phyloP scores from a whole-genome alignment of 1,140 invertebrate species.

The Stratiolaelaps scimitus region DNA sequence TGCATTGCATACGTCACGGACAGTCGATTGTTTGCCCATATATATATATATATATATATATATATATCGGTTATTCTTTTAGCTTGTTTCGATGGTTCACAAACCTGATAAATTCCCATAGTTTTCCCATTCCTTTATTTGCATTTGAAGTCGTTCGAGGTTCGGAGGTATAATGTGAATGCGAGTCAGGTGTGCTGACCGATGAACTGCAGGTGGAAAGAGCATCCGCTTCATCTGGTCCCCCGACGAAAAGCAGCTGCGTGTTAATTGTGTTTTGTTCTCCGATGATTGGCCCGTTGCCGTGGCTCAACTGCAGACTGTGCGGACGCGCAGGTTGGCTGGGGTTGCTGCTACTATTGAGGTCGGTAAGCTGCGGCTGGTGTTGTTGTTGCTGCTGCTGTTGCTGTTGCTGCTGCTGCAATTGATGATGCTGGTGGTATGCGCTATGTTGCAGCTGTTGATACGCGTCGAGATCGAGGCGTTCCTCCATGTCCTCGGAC shows the following conservation, averaged over 20 bases:
- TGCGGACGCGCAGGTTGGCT: too few species aligned
- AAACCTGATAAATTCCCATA: slow-evolving; percentile 62
- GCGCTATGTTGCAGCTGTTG: neutral
- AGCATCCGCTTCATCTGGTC: slow-evolving; percentile 1
- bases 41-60: too few species aligned
- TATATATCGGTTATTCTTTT: too few species aligned
- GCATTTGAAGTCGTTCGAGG: slow-evolving; percentile 34
- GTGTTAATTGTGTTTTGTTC: slow-evolving; percentile 1
- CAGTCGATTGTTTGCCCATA: too few species aligned
- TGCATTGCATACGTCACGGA: too few species aligned
- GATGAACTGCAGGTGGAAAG: slow-evolving; percentile 12
- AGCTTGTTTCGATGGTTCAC: too few species aligned
- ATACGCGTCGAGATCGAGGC: slow-evolving; percentile 14
- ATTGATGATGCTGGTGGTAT: neutral
- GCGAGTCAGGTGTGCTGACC: slow-evolving; percentile 8
- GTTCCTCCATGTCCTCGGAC: slow-evolving; percentile 2
- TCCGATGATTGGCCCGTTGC: too few species aligned
- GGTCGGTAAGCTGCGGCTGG: too few species aligned
- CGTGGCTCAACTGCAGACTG: too few species aligned
- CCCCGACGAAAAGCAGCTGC: slow-evolving; percentile 6
- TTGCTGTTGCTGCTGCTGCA: neutral
- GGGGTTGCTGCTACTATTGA: too few species aligned
- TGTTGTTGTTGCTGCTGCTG: neutral
- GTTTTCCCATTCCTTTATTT: slow-evolving; percentile 52
- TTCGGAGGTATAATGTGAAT: slow-evolving; percentile 18